Base-by-base conservation (phyloP, 2,113 vertebrate species). In the Chaenogobius annularis region DNA sequence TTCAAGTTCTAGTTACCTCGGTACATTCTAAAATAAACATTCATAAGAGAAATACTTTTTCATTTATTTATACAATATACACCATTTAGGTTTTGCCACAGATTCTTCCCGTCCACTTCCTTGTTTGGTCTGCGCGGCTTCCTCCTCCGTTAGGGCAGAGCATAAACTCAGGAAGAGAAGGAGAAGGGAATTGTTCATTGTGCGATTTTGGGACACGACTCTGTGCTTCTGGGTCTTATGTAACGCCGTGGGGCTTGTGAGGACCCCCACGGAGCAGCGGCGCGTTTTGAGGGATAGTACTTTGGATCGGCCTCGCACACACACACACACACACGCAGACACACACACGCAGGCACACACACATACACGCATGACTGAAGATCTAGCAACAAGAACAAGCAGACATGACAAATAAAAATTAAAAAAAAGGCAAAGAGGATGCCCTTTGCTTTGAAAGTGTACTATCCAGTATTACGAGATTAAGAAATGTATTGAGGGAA, bases 121-220 rank as follows among this genome's bases (percentile, higher is more conserved):
- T 75, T 89, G 85, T 89, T 89, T 87, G 81, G 78, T 86, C 79
- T 83, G 80, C 84, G 67, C 78, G 74, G 70, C 77, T 90, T 91
- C 89, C 88, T 86, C 79, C 77, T 78, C 22, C 3, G 74, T 80
- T 31, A 6, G 74, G 78, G 80, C 68, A 79, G 76, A 84, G 75
- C 87, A 83, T 87, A 84, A 91, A 92, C 84, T 89, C 87, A 88
- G 88, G 90, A 92, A 92, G 79, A 61, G 23, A 26, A 61, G 55
- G 55, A 61, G 23, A 31, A 31, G 83, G 79, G 87, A 85, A 89
- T 85, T 93, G 91, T 93, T 90, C 80, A 85, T 86, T 88, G 87
- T 86, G 74, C 82, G 84, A 83, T 78, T 77, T 81, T 74, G 47
- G 85, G 86, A 90, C 64, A 72, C 89, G 90, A 88, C 85, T 88